A percentile compares a stretch with the other conserved stretches of the same genome.
phyloP scores from a whole-genome alignment of 2,113 vertebrate species.

The Ochotona princeps region DNA sequence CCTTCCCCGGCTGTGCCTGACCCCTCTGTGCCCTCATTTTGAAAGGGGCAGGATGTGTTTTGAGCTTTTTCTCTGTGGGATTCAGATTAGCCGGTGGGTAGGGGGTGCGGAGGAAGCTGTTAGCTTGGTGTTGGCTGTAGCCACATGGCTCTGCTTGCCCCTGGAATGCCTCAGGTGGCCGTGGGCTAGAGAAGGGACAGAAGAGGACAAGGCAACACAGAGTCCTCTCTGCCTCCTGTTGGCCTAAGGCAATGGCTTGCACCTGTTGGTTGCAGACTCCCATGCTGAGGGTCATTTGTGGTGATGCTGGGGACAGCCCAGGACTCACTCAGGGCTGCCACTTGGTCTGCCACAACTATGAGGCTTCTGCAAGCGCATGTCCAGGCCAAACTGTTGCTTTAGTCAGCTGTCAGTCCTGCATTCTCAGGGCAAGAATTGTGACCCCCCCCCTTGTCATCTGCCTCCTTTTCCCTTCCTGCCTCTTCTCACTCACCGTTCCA shows the following conservation, averaged over 20 bases:
- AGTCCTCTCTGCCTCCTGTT: fast-evolving
- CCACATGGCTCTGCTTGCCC: neutral
- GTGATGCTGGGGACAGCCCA: neutral
- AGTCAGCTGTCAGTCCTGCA: neutral
- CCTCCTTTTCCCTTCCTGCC: neutral
- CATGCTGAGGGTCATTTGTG: neutral
- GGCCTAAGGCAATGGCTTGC: neutral
- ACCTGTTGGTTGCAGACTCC: neutral
- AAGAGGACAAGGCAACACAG: fast-evolving
- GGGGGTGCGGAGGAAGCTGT: neutral
- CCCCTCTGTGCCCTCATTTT: neutral
- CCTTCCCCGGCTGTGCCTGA: neutral
- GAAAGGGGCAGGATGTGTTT: neutral
- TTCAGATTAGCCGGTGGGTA: too few species aligned
- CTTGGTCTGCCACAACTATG: too few species aligned
- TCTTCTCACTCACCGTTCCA: neutral
- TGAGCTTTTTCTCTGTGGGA: neutral
- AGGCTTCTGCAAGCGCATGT: neutral
- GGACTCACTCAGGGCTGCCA: neutral
- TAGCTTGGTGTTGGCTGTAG: neutral
- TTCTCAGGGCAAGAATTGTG: too few species aligned
- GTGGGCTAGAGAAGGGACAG: too few species aligned
- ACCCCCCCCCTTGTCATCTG: neutral
- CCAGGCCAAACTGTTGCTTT: neutral
- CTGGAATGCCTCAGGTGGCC: neutral